These are phyloP conservation scores for Triplophysa siluroides DNA, from an alignment of 2,113 vertebrate genomes.

Conservation along the genomic window DNA sequence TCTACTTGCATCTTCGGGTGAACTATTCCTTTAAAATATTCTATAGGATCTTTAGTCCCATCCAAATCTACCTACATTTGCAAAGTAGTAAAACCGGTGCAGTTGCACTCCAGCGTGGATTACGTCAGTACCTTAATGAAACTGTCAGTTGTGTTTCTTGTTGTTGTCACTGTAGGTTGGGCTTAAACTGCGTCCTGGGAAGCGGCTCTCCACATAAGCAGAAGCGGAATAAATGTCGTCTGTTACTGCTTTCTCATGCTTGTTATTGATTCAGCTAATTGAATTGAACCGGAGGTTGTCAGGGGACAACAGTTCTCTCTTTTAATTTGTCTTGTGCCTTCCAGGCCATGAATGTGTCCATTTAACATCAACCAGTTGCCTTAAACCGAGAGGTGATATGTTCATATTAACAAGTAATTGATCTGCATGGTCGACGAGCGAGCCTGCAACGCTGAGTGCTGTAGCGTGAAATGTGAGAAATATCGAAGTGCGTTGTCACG, in stretches of 20 bases:
- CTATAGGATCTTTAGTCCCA: too few relatives aligned
- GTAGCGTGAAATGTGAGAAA: too few relatives aligned
- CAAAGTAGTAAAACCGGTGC: neutral
- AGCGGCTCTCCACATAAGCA: constrained; percentile 14
- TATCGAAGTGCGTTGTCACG: too few relatives aligned
- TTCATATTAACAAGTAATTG: neutral
- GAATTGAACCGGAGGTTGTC: constrained; percentile 31
- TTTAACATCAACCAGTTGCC: constrained; percentile 2
- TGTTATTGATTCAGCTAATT: constrained; percentile 34
- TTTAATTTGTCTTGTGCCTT: constrained; percentile 24
- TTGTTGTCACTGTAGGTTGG: constrained; percentile 2
- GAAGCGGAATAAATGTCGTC: neutral
- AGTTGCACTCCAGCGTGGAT: neutral
- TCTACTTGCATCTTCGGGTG: too few relatives aligned
- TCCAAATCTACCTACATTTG: neutral
- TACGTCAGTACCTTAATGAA: constrained; percentile 1
- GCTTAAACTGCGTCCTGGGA: constrained; percentile 13
- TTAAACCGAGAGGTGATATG: neutral
- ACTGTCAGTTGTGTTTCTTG: constrained; percentile 13
- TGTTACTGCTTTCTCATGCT: constrained; percentile 31
- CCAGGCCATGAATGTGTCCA: neutral
- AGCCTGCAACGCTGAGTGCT: too few relatives aligned
- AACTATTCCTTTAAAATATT: neutral
- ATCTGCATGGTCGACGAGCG: neutral
- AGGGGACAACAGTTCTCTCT: constrained; percentile 10